Percentiles rank a stretch among this genome's conserved stretches.
phyloP scores from a whole-genome alignment of 2,888 invertebrate species.

The Lithophane socia region DNA sequence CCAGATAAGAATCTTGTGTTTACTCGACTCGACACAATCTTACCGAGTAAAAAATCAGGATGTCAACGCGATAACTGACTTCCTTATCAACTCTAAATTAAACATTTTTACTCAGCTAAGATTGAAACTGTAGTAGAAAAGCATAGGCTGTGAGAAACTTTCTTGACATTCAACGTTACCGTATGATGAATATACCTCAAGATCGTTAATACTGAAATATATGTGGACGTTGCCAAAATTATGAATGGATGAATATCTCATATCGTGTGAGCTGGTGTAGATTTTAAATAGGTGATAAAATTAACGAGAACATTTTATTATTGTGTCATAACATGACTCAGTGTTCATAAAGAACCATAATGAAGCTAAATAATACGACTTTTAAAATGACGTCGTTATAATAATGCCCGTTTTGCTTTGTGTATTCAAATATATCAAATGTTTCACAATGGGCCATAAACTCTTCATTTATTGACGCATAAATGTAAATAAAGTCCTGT shows the following conservation, averaged over 20 bases:
- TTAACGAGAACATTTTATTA: slow-evolving; percentile 60
- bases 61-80: slow-evolving; percentile 78
- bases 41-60: slow-evolving; percentile 84
- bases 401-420: slow-evolving; percentile 44
- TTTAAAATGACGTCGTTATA: slow-evolving; percentile 63
- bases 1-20: slow-evolving; percentile 83
- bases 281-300: slow-evolving; percentile 61
- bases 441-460: slow-evolving; percentile 45
- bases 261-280: slow-evolving; percentile 47
- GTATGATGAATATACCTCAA: slow-evolving; percentile 38
- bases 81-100: slow-evolving; percentile 70
- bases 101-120: slow-evolving; percentile 57
- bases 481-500: slow-evolving; percentile 30
- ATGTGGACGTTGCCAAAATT: slow-evolving; percentile 60
- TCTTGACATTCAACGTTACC: slow-evolving; percentile 30
- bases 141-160: slow-evolving; percentile 41
- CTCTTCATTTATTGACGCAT: slow-evolving; percentile 35
- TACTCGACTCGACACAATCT: slow-evolving; percentile 81
- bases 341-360: slow-evolving; percentile 57
- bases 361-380: slow-evolving; percentile 64
- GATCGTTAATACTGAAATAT: slow-evolving; percentile 36
- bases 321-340: slow-evolving; percentile 67
- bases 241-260: slow-evolving; percentile 61
- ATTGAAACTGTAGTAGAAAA: slow-evolving; percentile 46
- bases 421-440: slow-evolving; percentile 42